phyloP scores from a whole-genome alignment of 2,113 vertebrate species.

The Platysternon megacephalum region DNA sequence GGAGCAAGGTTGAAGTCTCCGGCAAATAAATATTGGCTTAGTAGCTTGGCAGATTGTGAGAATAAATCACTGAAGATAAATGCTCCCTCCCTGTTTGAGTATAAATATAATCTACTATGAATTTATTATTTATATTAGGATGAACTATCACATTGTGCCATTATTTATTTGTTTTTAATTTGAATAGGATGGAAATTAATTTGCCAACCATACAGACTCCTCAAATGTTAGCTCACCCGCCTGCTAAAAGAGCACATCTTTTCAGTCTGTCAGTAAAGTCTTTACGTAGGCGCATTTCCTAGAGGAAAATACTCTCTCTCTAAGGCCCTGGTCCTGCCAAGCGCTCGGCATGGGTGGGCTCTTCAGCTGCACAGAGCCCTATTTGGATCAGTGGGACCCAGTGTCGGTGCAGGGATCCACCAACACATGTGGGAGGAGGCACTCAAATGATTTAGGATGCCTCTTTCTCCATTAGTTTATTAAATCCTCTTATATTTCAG shows the following conservation, averaged over 20 bases:
- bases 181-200: slow-evolving; percentile 35
- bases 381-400: neutral
- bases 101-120: slow-evolving; percentile 37
- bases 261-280: neutral
- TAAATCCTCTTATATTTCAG: neutral
- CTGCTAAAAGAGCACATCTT: neutral
- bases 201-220: neutral
- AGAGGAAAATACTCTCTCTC: too few relatives aligned
- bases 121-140: slow-evolving; percentile 52
- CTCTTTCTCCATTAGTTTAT: neutral
- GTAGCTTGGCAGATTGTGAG: slow-evolving; percentile 38
- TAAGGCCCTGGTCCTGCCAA: neutral
- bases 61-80: slow-evolving; percentile 57
- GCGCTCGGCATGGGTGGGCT: neutral
- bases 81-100: slow-evolving; percentile 37
- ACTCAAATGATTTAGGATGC: neutral
- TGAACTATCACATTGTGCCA: neutral
- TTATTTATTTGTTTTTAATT: slow-evolving; percentile 65
- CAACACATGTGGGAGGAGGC: too few relatives aligned
- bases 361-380: neutral
- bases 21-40: slow-evolving; percentile 60
- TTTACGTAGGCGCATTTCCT: neutral
- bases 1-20: slow-evolving; percentile 33
- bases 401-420: too few relatives aligned
- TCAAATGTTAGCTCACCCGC: neutral